These are phyloP conservation scores for Callinectes sapidus DNA, from an alignment of 2,888 invertebrate genomes.

Conservation along the genomic window DNA sequence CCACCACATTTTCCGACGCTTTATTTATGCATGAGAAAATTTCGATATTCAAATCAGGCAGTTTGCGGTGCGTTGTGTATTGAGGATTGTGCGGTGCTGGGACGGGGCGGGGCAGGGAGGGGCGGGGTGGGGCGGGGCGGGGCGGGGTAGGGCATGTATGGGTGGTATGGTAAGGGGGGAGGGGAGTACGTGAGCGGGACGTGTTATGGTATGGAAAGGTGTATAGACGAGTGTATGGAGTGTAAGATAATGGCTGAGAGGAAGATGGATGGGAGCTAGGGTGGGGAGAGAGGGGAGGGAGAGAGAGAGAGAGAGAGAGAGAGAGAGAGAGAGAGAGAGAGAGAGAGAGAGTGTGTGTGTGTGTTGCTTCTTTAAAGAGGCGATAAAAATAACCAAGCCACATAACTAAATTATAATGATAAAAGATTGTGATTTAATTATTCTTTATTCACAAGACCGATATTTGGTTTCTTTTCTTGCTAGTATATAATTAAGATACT, in stretches of 20 bases:
- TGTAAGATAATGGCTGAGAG: not conserved
- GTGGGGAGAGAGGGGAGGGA: not conserved
- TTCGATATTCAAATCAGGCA: constrained; percentile 37
- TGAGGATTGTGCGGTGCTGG: constrained; percentile 9
- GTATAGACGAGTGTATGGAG: not conserved
- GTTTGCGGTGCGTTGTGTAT: constrained; percentile 31
- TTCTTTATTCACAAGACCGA: no score
- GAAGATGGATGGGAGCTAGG: not conserved
- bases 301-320: not conserved
- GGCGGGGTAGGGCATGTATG: not conserved
- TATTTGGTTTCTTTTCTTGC: no score
- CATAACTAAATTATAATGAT: not conserved
- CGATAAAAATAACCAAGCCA: not conserved
- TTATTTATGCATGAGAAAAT: constrained; percentile 37
- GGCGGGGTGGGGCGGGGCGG: no score
- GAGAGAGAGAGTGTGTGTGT: not conserved
- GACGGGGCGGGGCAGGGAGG: not conserved
- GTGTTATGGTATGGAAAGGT: not conserved
- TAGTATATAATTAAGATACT: no score
- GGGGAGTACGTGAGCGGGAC: not conserved
- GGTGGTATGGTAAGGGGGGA: not conserved
- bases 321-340: no score
- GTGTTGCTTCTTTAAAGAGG: not conserved
- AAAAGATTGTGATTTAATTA: no score
- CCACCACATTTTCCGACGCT: not conserved